Evolutionary conservation across 37 sponge, comb jelly and placozoan genomes (phyloP).

Genomic region (Tethya wilhelma): DNA sequence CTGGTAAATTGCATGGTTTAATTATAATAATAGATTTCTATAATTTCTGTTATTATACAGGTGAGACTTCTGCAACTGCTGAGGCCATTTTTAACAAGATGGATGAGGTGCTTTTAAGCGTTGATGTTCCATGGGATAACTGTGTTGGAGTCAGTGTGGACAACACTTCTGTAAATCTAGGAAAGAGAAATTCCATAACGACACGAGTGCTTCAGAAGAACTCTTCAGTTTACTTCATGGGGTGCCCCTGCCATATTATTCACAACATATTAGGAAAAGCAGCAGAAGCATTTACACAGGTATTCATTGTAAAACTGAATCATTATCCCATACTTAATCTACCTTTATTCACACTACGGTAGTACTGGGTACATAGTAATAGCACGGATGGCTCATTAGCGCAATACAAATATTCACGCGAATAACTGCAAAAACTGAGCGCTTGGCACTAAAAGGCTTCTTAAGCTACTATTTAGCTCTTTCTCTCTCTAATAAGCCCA

Average conservation of each 20-base stretch:
- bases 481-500: too few relatives aligned
- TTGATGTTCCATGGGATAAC: conserved; percentile 43
- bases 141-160: conserved; percentile 62
- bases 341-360: too few relatives aligned
- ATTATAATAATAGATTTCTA: background rate
- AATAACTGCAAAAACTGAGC: too few relatives aligned
- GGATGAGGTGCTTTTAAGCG: conserved; percentile 21
- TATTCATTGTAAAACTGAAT: background rate
- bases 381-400: too few relatives aligned
- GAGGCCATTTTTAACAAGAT: conserved; percentile 57
- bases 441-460: too few relatives aligned
- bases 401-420: too few relatives aligned
- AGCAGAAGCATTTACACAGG: conserved; percentile 5
- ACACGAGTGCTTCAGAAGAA: conserved; percentile 38
- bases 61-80: conserved; percentile 31
- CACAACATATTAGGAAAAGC: conserved; percentile 52
- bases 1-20: conserved; percentile 19
- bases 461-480: too few relatives aligned
- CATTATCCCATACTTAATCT: too few relatives aligned
- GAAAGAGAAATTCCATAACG: conserved; percentile 44
- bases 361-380: too few relatives aligned
- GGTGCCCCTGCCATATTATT: conserved; percentile 60
- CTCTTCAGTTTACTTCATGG: conserved; percentile 48
- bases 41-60: background rate
- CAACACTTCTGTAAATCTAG: conserved; percentile 74